These are phyloP conservation scores for Aphidoletes aphidimyza DNA, from an alignment of 2,888 invertebrate genomes.

Conservation along the genomic window DNA sequence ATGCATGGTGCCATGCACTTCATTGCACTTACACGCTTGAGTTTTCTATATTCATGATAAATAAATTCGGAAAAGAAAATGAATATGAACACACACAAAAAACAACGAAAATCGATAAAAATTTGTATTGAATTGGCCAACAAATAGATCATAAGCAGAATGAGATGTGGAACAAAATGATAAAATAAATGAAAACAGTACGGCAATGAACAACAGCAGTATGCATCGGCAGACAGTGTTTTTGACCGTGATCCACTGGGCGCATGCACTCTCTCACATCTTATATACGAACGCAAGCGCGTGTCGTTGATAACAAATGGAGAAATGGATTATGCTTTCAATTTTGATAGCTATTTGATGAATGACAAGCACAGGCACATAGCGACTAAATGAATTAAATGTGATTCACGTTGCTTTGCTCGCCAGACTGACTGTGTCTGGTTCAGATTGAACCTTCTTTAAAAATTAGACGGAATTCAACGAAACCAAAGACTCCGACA, in stretches of 20 bases:
- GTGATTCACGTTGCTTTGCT: neutral
- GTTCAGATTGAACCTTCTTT: no score
- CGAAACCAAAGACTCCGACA: no score
- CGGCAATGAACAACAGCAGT: neutral
- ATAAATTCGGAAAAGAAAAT: no score
- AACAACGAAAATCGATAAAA: neutral
- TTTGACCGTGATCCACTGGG: constrained; percentile 27
- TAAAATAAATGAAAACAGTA: constrained; percentile 25
- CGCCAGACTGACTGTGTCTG: no score
- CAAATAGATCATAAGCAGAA: neutral
- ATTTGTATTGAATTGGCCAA: no score
- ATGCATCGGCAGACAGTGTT: neutral
- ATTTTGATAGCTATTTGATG: neutral
- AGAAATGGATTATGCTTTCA: constrained; percentile 30
- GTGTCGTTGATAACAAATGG: neutral
- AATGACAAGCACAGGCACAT: neutral
- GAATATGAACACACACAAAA: neutral
- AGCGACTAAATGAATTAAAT: no score
- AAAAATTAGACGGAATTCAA: no score
- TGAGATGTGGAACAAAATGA: constrained; percentile 20
- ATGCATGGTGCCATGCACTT: no score
- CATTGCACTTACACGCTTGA: no score
- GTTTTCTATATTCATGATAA: no score
- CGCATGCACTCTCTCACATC: constrained; percentile 19
- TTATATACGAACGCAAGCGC: neutral